These are phyloP conservation scores for Goniozus legneri DNA, from an alignment of 1,140 invertebrate genomes.

Conservation along the genomic window DNA sequence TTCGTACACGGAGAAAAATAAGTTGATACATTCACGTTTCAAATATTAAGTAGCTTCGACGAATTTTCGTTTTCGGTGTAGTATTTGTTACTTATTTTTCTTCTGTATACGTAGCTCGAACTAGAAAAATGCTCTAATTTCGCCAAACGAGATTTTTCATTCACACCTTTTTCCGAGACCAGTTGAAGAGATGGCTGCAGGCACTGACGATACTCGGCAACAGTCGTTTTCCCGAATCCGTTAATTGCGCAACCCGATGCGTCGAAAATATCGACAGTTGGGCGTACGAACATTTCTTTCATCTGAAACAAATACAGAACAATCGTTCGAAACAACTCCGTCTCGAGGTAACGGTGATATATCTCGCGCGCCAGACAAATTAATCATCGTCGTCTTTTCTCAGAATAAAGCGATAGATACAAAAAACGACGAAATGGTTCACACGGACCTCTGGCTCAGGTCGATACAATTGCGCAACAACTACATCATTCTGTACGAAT, in stretches of 20 bases:
- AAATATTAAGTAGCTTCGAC: no score
- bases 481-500: slow-evolving; percentile 42
- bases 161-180: no score
- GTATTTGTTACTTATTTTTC: no score
- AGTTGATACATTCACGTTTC: no score
- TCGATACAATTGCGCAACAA: slow-evolving; percentile 41
- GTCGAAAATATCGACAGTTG: slow-evolving; percentile 44
- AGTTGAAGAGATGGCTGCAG: slow-evolving; percentile 45
- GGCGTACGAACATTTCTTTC: slow-evolving; percentile 46
- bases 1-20: no score
- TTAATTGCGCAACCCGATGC: slow-evolving; percentile 31
- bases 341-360: neutral
- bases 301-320: slow-evolving; percentile 38
- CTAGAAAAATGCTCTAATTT: no score
- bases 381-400: slow-evolving; percentile 2
- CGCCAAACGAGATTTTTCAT: no score
- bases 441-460: slow-evolving; percentile 37
- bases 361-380: slow-evolving; percentile 2
- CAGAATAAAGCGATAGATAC: slow-evolving; percentile 19
- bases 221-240: slow-evolving; percentile 22
- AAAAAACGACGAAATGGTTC: slow-evolving; percentile 32
- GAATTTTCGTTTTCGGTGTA: no score
- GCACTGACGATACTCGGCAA: slow-evolving; percentile 19
- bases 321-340: slow-evolving; percentile 20
- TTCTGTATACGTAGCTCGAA: no score